A percentile compares a stretch with the other conserved stretches of the same genome.
These are phyloP conservation scores for Elysia crispata DNA, from an alignment of 2,888 invertebrate species.

Conservation along the genomic window DNA sequence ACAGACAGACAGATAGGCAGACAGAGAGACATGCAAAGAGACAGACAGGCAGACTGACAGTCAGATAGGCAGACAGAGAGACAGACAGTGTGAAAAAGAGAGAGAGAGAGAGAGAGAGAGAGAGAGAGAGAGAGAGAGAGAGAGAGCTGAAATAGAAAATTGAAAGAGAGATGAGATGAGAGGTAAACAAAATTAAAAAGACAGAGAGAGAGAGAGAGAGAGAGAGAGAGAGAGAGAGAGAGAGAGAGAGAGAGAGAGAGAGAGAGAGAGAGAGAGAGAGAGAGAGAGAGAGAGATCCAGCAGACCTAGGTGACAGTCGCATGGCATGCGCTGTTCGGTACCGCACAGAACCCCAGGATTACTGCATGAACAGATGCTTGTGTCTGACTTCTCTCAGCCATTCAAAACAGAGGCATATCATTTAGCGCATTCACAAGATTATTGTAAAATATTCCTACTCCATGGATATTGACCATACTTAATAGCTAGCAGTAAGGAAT, in stretches of 20 bases:
- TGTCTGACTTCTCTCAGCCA: no score
- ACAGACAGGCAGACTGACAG: neutral
- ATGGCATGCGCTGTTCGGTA: no score
- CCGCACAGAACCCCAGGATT: no score
- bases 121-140: slow-evolving; percentile 15
- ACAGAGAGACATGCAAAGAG: neutral
- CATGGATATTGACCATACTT: no score
- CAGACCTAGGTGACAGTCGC: neutral
- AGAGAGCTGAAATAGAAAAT: no score
- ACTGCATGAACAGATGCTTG: no score
- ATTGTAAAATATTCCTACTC: no score
- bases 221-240: neutral
- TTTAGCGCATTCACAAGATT: no score
- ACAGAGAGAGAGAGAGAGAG: neutral
- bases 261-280: slow-evolving; percentile 10
- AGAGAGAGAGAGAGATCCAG: neutral
- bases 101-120: neutral
- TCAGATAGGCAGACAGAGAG: neutral
- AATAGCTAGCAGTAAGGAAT: no score
- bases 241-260: slow-evolving; percentile 2
- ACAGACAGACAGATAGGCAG: no score
- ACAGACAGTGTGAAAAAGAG: neutral
- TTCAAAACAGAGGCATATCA: no score
- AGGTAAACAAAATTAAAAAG: neutral
- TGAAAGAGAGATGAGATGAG: neutral